A percentile compares a stretch with the other conserved stretches of the same genome.
Evolutionary conservation across 35 echinoderm and acorn worm species (phyloP).

Genomic region (Stichopus chloronotus): DNA sequence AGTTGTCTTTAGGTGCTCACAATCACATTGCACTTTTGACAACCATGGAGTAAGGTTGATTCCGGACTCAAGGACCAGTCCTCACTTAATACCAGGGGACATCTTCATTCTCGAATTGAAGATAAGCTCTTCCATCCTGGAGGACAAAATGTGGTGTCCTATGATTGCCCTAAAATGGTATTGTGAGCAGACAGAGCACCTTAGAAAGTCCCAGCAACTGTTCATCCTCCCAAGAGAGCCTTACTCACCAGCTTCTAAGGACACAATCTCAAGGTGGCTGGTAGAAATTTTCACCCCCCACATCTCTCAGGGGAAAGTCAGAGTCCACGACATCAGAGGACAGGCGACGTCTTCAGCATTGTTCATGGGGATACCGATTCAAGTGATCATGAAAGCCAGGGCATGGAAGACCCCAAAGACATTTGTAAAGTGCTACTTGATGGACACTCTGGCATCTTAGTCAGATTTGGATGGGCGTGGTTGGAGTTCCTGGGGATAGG

Average conservation of each 20-base stretch:
- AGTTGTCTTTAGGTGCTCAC: background rate
- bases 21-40: background rate
- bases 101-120: background rate
- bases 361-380: background rate
- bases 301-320: background rate
- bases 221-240: background rate
- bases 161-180: background rate
- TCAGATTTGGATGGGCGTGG: background rate
- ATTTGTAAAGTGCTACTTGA: background rate
- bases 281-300: background rate
- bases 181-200: background rate
- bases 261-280: conserved; percentile 1
- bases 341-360: background rate
- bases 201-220: background rate
- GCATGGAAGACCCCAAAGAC: background rate
- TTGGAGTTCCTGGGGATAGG: background rate
- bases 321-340: conserved; percentile 5
- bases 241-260: background rate
- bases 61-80: background rate
- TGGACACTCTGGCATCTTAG: background rate
- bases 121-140: background rate
- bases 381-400: too few relatives aligned
- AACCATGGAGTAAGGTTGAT: too few relatives aligned
- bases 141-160: background rate
- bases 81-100: background rate